Percentiles rank a stretch among this genome's conserved stretches.
phyloP scores from a whole-genome alignment of 2,113 vertebrate genomes.

The Channa argus region DNA sequence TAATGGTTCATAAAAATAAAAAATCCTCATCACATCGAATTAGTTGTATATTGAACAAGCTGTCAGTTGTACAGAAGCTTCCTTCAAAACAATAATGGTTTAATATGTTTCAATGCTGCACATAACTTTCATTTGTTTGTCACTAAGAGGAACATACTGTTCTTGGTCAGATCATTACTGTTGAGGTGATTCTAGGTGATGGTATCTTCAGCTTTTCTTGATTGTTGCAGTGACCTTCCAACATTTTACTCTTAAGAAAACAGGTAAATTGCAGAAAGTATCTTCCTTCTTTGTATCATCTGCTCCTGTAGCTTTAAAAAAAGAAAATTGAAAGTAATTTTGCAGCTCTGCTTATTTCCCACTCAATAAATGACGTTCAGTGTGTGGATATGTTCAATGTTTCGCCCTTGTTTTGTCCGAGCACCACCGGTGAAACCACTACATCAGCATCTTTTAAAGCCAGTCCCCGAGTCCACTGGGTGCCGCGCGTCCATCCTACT shows the following conservation, averaged over 20 bases:
- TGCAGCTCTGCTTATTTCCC: slow-evolving; percentile 26
- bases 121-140: neutral
- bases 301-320: neutral
- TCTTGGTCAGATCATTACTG: neutral
- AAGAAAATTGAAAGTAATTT: neutral
- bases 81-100: too few species aligned
- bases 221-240: slow-evolving; percentile 27
- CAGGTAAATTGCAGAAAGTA: neutral
- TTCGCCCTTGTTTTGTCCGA: neutral
- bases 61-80: neutral
- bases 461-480: slow-evolving; percentile 14
- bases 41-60: slow-evolving; percentile 5
- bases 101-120: neutral
- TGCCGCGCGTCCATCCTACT: slow-evolving; percentile 25
- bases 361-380: slow-evolving; percentile 52
- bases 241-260: neutral
- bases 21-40: slow-evolving; percentile 4
- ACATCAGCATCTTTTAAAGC: neutral
- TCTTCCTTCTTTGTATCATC: slow-evolving; percentile 8
- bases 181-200: slow-evolving; percentile 11
- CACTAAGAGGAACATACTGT: neutral
- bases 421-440: neutral
- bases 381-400: neutral
- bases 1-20: neutral
- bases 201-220: slow-evolving; percentile 5